A percentile compares a stretch with the other conserved stretches of the same genome.
phyloP scores from a whole-genome alignment of 2,888 invertebrate species.

The Dolichomitus sp. region DNA sequence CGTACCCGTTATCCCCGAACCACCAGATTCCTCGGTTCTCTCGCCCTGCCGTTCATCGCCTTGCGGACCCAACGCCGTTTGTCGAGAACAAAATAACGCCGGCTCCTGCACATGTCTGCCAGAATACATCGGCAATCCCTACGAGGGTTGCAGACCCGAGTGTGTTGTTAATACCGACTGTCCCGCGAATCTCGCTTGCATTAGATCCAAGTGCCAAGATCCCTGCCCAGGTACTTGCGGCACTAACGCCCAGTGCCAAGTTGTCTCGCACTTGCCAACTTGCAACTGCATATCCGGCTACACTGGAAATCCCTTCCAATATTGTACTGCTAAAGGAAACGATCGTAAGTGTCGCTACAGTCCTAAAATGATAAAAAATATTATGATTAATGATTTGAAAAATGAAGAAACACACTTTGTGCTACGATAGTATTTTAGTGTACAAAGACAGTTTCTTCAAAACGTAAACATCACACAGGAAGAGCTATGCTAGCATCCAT shows the following conservation, averaged over 20 bases:
- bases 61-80: conserved; percentile 92
- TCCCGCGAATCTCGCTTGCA: conserved; percentile 86
- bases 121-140: conserved; percentile 91
- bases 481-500: not conserved
- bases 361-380: too few species aligned
- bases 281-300: conserved; percentile 90
- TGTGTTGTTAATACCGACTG: conserved; percentile 86
- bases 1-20: conserved; percentile 85
- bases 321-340: conserved; percentile 86
- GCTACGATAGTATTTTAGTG: conserved; percentile 41
- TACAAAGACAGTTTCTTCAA: conserved; percentile 54
- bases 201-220: conserved; percentile 86
- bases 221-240: conserved; percentile 87
- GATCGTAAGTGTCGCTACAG: conserved; percentile 43
- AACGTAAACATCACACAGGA: not conserved
- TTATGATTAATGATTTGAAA: not conserved
- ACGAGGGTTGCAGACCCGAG: conserved; percentile 86
- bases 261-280: conserved; percentile 92
- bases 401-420: conserved; percentile 55
- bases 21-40: conserved; percentile 78
- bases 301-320: conserved; percentile 90
- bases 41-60: conserved; percentile 91
- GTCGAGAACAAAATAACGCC: conserved; percentile 90
- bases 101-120: conserved; percentile 93
- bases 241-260: conserved; percentile 90